phyloP scores from a whole-genome alignment of 35 echinoderm and acorn worm species.

The Diadema setosum region DNA sequence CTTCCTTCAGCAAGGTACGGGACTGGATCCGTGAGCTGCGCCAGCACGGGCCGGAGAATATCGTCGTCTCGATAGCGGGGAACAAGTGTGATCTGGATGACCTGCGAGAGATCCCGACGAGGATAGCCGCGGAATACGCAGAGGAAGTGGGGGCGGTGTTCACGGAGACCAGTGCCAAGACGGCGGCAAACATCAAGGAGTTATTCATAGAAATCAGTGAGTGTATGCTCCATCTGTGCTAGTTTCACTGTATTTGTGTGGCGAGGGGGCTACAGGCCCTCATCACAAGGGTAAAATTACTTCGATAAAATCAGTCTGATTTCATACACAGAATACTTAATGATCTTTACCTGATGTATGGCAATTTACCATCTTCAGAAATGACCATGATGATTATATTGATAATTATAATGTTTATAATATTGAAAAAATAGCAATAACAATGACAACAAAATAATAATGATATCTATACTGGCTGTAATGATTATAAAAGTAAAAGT shows the following conservation, averaged over 20 bases:
- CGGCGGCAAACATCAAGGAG: constrained; percentile 83
- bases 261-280: no score
- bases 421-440: no score
- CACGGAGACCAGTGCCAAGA: constrained; percentile 97
- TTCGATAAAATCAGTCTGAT: not conserved
- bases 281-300: not conserved
- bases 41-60: constrained; percentile 81
- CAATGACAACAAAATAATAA: no score
- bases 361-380: no score
- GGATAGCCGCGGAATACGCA: constrained; percentile 58
- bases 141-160: constrained; percentile 91
- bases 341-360: no score
- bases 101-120: constrained; percentile 59
- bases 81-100: constrained; percentile 91
- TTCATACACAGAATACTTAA: not conserved
- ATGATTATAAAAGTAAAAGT: no score
- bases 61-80: constrained; percentile 83
- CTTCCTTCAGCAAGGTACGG: constrained; percentile 73
- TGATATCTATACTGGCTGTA: no score
- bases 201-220: constrained; percentile 95
- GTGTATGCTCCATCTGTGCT: not conserved
- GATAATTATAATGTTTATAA: no score
- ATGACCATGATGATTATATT: no score
- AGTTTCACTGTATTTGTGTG: no score
- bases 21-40: constrained; percentile 84